A percentile compares a stretch with the other conserved stretches of the same genome.
phyloP scores from a whole-genome alignment of 2,888 invertebrate species.

The Callyntrura sp. region DNA sequence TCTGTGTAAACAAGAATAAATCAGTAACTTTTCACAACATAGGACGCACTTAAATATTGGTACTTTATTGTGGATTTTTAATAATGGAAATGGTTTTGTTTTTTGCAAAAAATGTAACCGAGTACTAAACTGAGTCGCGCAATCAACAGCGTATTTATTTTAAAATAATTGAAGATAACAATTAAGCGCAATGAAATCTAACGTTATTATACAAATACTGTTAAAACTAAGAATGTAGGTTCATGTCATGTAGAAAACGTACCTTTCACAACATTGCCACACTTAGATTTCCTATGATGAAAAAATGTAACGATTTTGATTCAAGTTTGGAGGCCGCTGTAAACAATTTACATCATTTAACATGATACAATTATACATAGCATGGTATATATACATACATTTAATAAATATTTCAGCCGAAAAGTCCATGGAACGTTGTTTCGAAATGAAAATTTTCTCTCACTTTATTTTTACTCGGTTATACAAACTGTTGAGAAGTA shows the following conservation, averaged over 20 bases:
- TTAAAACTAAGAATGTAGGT: not conserved
- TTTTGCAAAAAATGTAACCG: not conserved
- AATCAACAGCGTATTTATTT: not conserved
- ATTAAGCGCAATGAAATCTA: not conserved
- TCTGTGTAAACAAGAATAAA: constrained; percentile 30
- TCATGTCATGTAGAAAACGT: constrained; percentile 60
- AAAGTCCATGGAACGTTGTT: constrained; percentile 27
- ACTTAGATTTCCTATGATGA: constrained; percentile 66
- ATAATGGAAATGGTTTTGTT: not conserved
- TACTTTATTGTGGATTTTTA: not conserved
- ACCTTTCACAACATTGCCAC: constrained; percentile 78
- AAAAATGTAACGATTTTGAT: constrained; percentile 32
- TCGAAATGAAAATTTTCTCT: not conserved
- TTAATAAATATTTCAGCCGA: constrained; percentile 60
- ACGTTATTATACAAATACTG: not conserved
- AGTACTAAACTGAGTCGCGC: not conserved
- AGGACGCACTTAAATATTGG: not conserved
- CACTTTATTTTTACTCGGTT: constrained; percentile 25
- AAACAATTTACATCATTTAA: not conserved
- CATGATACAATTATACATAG: constrained; percentile 8
- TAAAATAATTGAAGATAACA: not conserved
- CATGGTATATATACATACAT: no score
- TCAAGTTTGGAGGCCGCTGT: constrained; percentile 54
- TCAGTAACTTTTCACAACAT: constrained; percentile 25
- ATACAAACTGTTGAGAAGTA: not conserved